Evolutionary conservation across 2,888 invertebrate genomes (phyloP).

Genomic region (Cyclophora albipunctata): DNA sequence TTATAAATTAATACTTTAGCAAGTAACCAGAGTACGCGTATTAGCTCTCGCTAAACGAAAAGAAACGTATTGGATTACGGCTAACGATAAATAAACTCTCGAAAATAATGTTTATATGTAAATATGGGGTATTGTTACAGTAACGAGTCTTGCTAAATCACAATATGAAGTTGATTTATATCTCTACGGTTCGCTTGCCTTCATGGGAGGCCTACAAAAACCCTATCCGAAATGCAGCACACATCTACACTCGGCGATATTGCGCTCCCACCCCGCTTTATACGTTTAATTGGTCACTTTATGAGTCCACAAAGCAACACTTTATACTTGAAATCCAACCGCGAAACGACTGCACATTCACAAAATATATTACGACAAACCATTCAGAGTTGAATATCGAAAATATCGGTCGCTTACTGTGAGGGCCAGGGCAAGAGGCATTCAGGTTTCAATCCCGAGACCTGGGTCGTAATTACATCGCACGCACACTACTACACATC

Average conservation of each 20-base stretch:
- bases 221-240: constrained; percentile 27
- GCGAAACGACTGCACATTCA: constrained; percentile 11
- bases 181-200: constrained; percentile 68
- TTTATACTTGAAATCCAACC: constrained; percentile 22
- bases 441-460: no score
- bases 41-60: constrained; percentile 32
- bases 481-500: background rate
- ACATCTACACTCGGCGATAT: constrained; percentile 4
- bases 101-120: constrained; percentile 73
- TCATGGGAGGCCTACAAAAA: constrained; percentile 70
- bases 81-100: constrained; percentile 47
- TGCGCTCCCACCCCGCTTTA: constrained; percentile 3
- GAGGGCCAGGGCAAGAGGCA: no score
- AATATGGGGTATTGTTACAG: constrained; percentile 77
- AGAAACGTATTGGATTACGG: constrained; percentile 48
- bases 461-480: no score
- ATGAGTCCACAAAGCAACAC: constrained; percentile 14
- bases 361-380: background rate
- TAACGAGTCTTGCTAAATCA: constrained; percentile 79
- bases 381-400: background rate
- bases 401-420: no score
- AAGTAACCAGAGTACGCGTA: constrained; percentile 42
- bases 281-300: constrained; percentile 33
- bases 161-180: constrained; percentile 75
- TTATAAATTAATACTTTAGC: constrained; percentile 49